Evolutionary conservation across 2,888 invertebrate genomes (phyloP).

Genomic region (Thereva unica): DNA sequence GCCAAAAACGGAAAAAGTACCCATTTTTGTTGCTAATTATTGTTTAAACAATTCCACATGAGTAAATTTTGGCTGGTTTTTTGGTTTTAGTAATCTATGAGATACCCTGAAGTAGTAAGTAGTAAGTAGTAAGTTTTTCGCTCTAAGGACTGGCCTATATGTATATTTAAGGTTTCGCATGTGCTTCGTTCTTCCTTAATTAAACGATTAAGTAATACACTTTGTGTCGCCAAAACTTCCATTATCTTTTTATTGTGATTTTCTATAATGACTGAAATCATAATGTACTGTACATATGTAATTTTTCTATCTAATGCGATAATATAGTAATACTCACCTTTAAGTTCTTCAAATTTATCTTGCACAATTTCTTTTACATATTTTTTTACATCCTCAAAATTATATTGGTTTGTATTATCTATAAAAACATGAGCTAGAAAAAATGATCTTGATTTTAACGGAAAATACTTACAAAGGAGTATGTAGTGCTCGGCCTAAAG

Average conservation of each 20-base stretch:
- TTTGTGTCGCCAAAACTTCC: constrained; percentile 1
- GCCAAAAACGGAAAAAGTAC: too few species aligned
- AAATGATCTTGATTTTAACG: background rate
- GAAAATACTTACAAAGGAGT: constrained; percentile 1
- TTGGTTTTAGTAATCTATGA: too few species aligned
- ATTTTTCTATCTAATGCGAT: background rate
- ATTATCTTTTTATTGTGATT: too few species aligned
- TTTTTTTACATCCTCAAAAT: background rate
- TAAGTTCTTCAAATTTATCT: background rate
- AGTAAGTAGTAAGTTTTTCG: too few species aligned
- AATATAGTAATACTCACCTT: background rate
- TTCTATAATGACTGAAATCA: background rate
- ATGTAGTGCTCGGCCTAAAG: background rate
- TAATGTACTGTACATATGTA: background rate
- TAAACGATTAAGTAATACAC: background rate
- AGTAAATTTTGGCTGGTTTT: too few species aligned
- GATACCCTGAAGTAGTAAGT: too few species aligned
- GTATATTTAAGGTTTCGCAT: background rate
- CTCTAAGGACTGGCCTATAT: too few species aligned
- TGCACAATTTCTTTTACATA: background rate
- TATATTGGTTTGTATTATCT: background rate
- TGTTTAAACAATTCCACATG: too few species aligned
- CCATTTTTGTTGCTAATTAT: too few species aligned
- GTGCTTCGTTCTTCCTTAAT: background rate
- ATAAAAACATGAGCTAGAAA: background rate